Conservation (phyloP, 2,797 vertebrate species). For the Margarornis squamiger region DNA sequence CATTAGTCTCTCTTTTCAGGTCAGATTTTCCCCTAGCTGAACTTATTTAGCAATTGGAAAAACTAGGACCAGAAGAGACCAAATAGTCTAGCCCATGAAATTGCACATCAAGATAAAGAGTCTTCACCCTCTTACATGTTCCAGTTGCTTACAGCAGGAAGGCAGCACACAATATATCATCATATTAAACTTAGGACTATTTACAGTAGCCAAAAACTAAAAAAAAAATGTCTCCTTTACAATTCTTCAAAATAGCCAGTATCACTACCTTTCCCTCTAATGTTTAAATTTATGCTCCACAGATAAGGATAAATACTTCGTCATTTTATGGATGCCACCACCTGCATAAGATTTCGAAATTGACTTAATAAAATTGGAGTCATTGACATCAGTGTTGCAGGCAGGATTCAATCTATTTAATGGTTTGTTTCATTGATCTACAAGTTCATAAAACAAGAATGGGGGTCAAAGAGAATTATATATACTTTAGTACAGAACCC, state of each 20-base stretch:
- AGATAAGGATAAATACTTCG: background rate
- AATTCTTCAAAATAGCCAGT: background rate
- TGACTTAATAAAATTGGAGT: background rate
- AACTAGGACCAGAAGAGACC: background rate
- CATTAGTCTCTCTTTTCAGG: background rate
- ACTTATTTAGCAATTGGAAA: background rate
- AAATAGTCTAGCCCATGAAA: background rate
- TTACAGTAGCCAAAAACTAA: background rate
- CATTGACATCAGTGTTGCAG: background rate
- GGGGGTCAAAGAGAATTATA: background rate
- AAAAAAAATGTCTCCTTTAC: background rate
- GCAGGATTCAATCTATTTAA: background rate
- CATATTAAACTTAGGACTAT: background rate
- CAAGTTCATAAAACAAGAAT: constrained; percentile 30
- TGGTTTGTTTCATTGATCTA: constrained; percentile 8
- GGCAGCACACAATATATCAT: background rate
- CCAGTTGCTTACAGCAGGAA: background rate
- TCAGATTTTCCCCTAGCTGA: background rate
- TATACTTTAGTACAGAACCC: background rate
- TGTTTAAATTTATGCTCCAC: background rate
- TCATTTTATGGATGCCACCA: background rate
- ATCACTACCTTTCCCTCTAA: background rate
- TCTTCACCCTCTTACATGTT: background rate
- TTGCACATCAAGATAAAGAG: background rate
- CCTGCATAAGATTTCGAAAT: background rate